These are phyloP conservation scores for Saccostrea cuccullata DNA, from an alignment of 1,140 invertebrate genomes.

Conservation along the genomic window DNA sequence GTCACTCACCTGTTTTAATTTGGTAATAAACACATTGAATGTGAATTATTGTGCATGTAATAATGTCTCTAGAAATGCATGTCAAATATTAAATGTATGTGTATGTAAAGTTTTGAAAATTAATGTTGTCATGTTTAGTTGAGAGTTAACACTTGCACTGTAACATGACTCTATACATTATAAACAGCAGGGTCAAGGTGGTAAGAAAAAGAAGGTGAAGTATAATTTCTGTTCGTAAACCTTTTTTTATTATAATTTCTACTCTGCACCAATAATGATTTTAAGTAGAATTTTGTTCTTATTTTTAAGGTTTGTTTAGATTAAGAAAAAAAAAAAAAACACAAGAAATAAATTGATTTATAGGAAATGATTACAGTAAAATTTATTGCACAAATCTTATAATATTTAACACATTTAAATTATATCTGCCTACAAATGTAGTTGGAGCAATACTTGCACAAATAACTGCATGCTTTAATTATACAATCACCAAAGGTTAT, in stretches of 20 bases:
- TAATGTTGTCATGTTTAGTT: neutral
- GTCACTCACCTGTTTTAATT: neutral
- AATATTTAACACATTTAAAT: neutral
- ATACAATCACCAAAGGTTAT: neutral
- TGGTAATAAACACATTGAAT: neutral
- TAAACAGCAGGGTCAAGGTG: conserved; percentile 25
- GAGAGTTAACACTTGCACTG: neutral
- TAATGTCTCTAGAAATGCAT: too few species aligned
- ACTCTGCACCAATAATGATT: neutral
- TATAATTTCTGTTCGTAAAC: neutral
- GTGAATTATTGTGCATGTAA: neutral
- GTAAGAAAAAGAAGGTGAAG: conserved; percentile 32
- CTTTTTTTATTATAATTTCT: neutral
- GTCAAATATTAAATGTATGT: neutral
- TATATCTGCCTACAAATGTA: neutral
- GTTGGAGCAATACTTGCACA: neutral
- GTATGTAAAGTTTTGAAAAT: neutral
- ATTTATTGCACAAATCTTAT: neutral
- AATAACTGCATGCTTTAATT: neutral
- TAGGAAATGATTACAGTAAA: neutral
- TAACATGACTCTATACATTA: neutral
- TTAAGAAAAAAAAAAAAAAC: neutral
- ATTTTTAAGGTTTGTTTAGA: neutral
- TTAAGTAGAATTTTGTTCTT: neutral
- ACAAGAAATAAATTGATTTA: neutral